Evolutionary conservation across 2,113 vertebrate species (phyloP).

Genomic region (Sus scrofa): T2T-Sscrofa CM000826.6:92354001-92354500

Average conservation of each 20-base stretch:
- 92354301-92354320: not conserved
- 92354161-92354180: not conserved
- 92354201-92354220: not conserved
- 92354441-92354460: not conserved
- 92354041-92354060: constrained; percentile 64
- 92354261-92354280: constrained; percentile 64
- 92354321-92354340: not conserved
- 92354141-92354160: constrained; percentile 31
- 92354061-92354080: constrained; percentile 48
- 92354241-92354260: constrained; percentile 60
- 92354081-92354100: constrained; percentile 48
- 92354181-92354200: not conserved
- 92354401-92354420: not conserved
- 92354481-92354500: not conserved
- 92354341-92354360: not conserved
- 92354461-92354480: not conserved
- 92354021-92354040: constrained; percentile 73
- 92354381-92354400: not conserved
- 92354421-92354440: constrained; percentile 1
- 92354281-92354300: not conserved
- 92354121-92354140: constrained; percentile 32
- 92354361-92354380: not conserved
- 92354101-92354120: constrained; percentile 18
- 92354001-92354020: constrained; percentile 69
- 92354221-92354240: constrained; percentile 61